Base-by-base conservation (phyloP, 2,113 vertebrate genomes). In the Malurus melanocephalus region DNA sequence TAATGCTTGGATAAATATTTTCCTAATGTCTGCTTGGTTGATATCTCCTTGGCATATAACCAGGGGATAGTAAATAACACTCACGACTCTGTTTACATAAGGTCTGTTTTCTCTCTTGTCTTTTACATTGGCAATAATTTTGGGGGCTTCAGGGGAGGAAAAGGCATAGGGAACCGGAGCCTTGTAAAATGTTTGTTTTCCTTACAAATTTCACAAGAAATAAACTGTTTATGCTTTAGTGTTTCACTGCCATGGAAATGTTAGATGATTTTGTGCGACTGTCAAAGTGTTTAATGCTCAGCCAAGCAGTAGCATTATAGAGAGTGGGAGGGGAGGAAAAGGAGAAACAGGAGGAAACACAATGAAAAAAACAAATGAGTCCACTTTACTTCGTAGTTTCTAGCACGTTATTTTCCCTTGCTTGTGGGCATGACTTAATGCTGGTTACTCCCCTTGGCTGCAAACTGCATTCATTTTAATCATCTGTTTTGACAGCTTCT, bases 1-100 rank as follows among this genome's bases (percentile, higher is more conserved):
- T 95, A 95, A 85, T 90, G 95, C 96, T 95, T 97, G 94, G 94
- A 94, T 97, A 98, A 98, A 98, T 98, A 98, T 98, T 98, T 98
- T 97, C 91, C 90, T 95, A 96, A 94, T 55, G 92, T 98, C 97
- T 97, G 90, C 94, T 94, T 93, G 92, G 82, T 96, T 92, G 48
- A 90, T 96, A 97, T 96, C 94, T 96, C 95, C 88, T 92, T 97
- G 97, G 97, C 97, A 89, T 85, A 82, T 92, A 95, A 97, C 97
- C 97, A 97, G 80, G 1, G 26, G 93, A 95, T 95, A 96, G 96
- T 98, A 97, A 97, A 97, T 98, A 97, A 96, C 94, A 94, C 85
- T 94, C 95, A 96, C 26, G 2, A 52, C 93, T 95, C 87, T 92
- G 96, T 95, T 97, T 97, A 94, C 93, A 97, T 96, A 96, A 96